Base-by-base conservation (phyloP, 2,888 invertebrate genomes). In the Sepioteuthis lessoniana region DNA sequence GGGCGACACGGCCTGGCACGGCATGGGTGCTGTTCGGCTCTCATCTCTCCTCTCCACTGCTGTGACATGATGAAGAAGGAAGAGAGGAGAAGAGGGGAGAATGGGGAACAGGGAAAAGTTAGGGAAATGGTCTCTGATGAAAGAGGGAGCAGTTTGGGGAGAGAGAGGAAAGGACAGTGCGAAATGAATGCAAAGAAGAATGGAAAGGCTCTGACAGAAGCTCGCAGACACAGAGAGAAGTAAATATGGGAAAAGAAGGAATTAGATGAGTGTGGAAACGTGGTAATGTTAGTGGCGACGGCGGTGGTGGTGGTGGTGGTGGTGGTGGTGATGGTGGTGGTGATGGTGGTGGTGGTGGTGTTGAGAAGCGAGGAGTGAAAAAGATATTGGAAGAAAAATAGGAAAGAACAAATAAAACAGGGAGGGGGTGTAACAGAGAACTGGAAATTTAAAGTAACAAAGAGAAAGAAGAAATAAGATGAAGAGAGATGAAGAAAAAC, bases 1-100 rank as follows among this genome's bases (percentile, higher is more conserved):
- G 47, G 92, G 92, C 92, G 92, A 92, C 92, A 92, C n/a, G 92
- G 92, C 92, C 92, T 31, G 92, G 92, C 92, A 92, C 92, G 46
- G 92, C 92, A 92, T 92, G 92, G 92, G 92, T 92, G 92, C 92
- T 92, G 28, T 92, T 92, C 92, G 21, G 91, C n/a, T 42, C 92
- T 92, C 76, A 55, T 76, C n/a, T 76, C 76, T 76, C 76, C 55
- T 55, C 47, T 47, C 19, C 47, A 92, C 92, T 47, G 47, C 47
- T 47, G 92, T 92, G 92, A 92, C 92, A 92, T 92, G 92, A 47
- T 92, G 47, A 47, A 42, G 55, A 50, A 76, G 31, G 50, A 31
- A n/a, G n/a, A n/a, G n/a, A 50, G 93, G 38, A 19, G 92, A 42
- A 47, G 92, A 55, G 42, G 92, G 42, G 16, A 35, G 92, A 21